Conservation (phyloP, 2,797 vertebrate species). For the Periophthalmus magnuspinnatus region DNA sequence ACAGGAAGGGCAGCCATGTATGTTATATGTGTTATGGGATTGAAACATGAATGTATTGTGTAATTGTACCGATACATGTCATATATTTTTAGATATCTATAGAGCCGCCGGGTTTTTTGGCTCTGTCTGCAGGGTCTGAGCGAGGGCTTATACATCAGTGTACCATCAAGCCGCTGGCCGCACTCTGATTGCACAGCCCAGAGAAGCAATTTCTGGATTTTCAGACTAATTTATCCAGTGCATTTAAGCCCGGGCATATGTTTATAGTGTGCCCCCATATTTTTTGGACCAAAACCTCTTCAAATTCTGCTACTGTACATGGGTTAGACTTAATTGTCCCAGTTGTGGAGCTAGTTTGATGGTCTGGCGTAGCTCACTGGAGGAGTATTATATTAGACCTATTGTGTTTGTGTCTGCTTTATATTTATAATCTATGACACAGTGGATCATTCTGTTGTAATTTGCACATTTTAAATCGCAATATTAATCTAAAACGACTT, state of each 20-base stretch:
- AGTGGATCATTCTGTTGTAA: no score
- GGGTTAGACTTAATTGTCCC: neutral
- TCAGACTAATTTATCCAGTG: constrained; percentile 55
- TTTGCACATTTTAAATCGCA: no score
- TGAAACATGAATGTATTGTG: neutral
- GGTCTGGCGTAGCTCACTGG: no score
- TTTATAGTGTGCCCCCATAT: constrained; percentile 33
- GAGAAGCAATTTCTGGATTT: constrained; percentile 69
- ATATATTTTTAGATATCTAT: neutral
- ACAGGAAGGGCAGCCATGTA: neutral
- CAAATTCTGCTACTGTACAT: constrained; percentile 33
- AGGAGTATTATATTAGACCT: no score
- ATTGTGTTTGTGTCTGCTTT: no score
- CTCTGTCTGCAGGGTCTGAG: constrained; percentile 33
- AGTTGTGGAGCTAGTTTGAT: no score
- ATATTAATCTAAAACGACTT: no score
- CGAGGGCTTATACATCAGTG: constrained; percentile 49
- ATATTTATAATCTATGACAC: no score
- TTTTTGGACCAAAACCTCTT: constrained; percentile 34
- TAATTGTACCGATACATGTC: neutral
- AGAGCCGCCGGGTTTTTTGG: constrained; percentile 21
- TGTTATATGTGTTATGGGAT: neutral
- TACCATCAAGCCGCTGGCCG: constrained; percentile 68
- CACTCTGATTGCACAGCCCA: constrained; percentile 66
- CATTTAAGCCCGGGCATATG: constrained; percentile 53